A percentile compares a stretch with the other conserved stretches of the same genome.
phyloP scores from a whole-genome alignment of 2,888 invertebrate genomes.

The Pycnomerus fuliginosus region DNA sequence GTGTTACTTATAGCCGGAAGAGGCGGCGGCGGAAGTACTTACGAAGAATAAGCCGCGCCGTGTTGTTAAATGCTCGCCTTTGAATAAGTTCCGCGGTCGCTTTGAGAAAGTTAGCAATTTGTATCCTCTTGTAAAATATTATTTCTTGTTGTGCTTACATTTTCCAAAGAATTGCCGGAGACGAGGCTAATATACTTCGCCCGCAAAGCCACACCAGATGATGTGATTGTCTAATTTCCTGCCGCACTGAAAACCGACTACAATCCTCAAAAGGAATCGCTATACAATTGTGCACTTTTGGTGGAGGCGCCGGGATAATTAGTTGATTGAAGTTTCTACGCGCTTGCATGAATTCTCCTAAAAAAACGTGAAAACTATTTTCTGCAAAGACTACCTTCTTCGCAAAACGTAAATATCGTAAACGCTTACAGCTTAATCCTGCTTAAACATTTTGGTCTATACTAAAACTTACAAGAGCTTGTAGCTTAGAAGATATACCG shows the following conservation, averaged over 20 bases:
- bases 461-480: no score
- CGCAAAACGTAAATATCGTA: not conserved
- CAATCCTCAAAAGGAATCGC: conserved; percentile 11
- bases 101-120: conserved; percentile 45
- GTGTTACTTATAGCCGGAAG: conserved; percentile 40
- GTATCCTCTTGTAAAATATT: conserved; percentile 46
- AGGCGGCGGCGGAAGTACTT: conserved; percentile 27
- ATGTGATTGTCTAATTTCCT: conserved; percentile 17
- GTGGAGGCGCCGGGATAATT: conserved; percentile 12
- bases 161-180: conserved; percentile 11
- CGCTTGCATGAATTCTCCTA: not conserved
- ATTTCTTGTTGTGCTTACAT: conserved; percentile 29
- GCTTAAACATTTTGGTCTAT: no score
- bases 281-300: conserved; percentile 19
- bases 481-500: no score
- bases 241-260: conserved; percentile 11
- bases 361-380: not conserved
- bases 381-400: not conserved
- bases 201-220: conserved; percentile 10
- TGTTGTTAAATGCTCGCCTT: conserved; percentile 36
- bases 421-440: no score
- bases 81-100: conserved; percentile 38
- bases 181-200: conserved; percentile 11
- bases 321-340: conserved; percentile 10
- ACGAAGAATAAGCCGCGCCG: conserved; percentile 35